These are phyloP conservation scores for Sciaenops ocellatus DNA, from an alignment of 2,797 vertebrate genomes.

Conservation along the genomic window DNA sequence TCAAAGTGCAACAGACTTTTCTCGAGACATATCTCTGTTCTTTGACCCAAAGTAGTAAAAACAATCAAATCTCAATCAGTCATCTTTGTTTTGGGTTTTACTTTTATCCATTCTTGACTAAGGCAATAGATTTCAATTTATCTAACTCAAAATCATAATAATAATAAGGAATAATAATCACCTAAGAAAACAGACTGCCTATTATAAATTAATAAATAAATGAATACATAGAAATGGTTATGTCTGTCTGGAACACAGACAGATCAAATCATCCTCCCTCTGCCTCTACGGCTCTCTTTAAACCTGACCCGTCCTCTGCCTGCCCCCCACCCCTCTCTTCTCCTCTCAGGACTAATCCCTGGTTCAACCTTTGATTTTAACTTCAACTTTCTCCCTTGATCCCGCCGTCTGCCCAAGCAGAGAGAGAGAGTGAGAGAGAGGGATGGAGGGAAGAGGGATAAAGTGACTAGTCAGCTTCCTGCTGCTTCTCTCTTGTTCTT, in stretches of 20 bases:
- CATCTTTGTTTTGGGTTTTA: neutral
- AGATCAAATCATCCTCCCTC: conserved; percentile 30
- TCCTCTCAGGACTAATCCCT: conserved; percentile 76
- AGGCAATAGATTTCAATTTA: neutral
- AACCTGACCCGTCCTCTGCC: conserved; percentile 55
- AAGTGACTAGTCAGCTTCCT: conserved; percentile 80
- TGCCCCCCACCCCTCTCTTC: conserved; percentile 38
- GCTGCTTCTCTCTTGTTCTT: conserved; percentile 78
- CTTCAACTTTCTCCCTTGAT: conserved; percentile 70
- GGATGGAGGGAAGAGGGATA: conserved; percentile 54
- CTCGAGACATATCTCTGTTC: neutral
- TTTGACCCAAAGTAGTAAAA: neutral
- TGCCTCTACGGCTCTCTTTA: conserved; percentile 44
- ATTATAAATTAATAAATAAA: no score
- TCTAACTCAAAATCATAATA: no score
- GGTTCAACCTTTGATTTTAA: conserved; percentile 80
- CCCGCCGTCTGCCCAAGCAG: conserved; percentile 59
- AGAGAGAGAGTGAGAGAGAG: conserved; percentile 12
- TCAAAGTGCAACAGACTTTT: neutral
- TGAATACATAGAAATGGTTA: neutral
- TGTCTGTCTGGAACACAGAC: conserved; percentile 6
- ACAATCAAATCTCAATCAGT: neutral
- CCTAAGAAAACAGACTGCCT: neutral
- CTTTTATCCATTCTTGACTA: neutral
- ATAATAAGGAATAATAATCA: neutral